Conservation (phyloP, 2,113 vertebrate genomes). For the Emydocephalus ijimae region DNA sequence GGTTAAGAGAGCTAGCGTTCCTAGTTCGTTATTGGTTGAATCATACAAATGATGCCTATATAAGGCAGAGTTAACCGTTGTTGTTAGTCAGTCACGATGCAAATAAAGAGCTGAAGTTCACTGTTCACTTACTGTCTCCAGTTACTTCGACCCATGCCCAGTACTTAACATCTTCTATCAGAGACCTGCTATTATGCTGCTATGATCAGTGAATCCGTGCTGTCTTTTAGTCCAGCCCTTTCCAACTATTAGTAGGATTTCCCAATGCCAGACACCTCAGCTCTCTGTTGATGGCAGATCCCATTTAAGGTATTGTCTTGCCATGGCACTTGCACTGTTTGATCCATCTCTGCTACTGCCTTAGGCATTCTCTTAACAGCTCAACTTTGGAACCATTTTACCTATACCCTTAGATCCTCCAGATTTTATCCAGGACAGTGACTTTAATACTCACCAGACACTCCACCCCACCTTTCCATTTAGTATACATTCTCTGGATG, state of each 20-base stretch:
- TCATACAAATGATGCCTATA: too few relatives aligned
- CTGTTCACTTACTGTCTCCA: too few relatives aligned
- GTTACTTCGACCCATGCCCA: too few relatives aligned
- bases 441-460: not conserved
- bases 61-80: too few relatives aligned
- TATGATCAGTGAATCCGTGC: not conserved
- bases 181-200: not conserved
- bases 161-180: too few relatives aligned
- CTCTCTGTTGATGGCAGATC: not conserved
- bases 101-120: too few relatives aligned
- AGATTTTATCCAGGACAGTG: not conserved
- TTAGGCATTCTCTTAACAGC: not conserved
- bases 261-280: not conserved
- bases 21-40: too few relatives aligned
- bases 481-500: not conserved
- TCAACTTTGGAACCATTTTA: not conserved
- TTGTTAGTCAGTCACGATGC: too few relatives aligned
- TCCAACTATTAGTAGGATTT: not conserved
- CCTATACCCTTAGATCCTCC: not conserved
- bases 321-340: not conserved
- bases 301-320: not conserved
- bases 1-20: too few relatives aligned
- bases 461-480: not conserved
- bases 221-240: not conserved
- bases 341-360: not conserved